Base-by-base conservation (phyloP, 2,888 invertebrate species). In the Argynnis bischoffii region DNA sequence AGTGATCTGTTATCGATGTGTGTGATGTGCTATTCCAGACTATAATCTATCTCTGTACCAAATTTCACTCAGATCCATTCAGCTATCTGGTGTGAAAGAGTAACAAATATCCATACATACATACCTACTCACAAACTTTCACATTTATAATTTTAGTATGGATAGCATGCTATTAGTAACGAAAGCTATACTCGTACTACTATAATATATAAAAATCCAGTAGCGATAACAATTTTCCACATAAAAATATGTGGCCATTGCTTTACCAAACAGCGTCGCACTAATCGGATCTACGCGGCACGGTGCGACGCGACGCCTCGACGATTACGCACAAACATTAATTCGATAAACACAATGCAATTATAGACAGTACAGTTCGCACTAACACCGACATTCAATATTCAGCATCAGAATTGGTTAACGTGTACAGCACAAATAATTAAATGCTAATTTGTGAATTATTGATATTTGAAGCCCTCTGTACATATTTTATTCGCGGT, bases 291-390 rank as follows among this genome's bases (percentile, higher is more conserved):
- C 83, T 77, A 71, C 65, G 76, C 70, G 74, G 76, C 75, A 76
- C 63, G 76, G 59, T 70, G 70, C 70, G 63, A 69, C 68, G 64
- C 59, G 57, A 79, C 75, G 73, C 70, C 71, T 70, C 68, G 73
- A 73, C 80, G 77, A 80, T 79, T 79, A 79, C 75, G 74, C 78
- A 78, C 78, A 78, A 81, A 78, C 81, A 77, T 79, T 84, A 87
- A 89, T 84, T 78, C 83, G 79, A 89, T 69, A 69, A 83, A 81
- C 81, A 81, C 84, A 83, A 87, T 83, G 78, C 83, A 84, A 88
- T 88, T 86, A 88, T 78, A 82, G 79, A 84, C 82, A 84, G 81
- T 79, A 78, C 77, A 74, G 78, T 78, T 76, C 69, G 70, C 70
- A 74, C 74, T 78, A 79, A 78, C 73, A 76, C 72, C 74, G 74